Evolutionary conservation across 1,140 invertebrate genomes (phyloP), one percentile per base, ranked within the genome.

Genomic region (roundworm (Caenorhabditis elegans)): DNA sequence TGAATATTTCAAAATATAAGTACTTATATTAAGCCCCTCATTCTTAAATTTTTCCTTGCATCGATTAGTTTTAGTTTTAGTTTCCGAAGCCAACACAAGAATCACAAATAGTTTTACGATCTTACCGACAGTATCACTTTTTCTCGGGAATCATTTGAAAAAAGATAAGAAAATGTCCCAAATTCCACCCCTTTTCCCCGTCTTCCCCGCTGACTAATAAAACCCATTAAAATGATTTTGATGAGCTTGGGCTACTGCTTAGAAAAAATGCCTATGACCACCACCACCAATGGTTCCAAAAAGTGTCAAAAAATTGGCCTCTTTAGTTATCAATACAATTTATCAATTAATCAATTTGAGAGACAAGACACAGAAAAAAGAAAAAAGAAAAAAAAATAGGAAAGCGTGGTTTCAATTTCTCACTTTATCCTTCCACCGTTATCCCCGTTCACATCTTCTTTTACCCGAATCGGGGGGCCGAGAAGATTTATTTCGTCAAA

Each of bases 401-500:
- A 43, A 5, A 43, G 5, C 39, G 39, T 43, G 39, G 39, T 43
- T 43, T 43, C 15, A 8, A 39, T 43, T 39, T 70, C 53, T 31
- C 53, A 31, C 53, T 15, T 34, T 28, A 13, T 11, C 22, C n/a
- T 13, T 10, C 8, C 31, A n/a, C 22, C n/a, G 60, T 70, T 60
- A 70, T 70, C 60, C 60, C n/a, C 26, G 31, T 39, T 39, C 60
- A 34, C 34, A 70, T 70, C 60, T 70, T n/a, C 53, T 3, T 34
- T 28, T 8, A 53, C 19, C n/a, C 39, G 39, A 43, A 43, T 43
- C 6, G 39, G 39, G 15, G 31, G 53, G 26, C 8, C 53, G 53
- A 17, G 60, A 70, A 70, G 60, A 70, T 70, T 70, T 70, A 70
- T 70, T 70, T 43, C 34, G 60, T 70, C 60, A 70, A 60, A 60